Evolutionary conservation across 2,113 vertebrate genomes (phyloP), one percentile per base, ranked within the genome.

Genomic region (Nibea coibor): DNA sequence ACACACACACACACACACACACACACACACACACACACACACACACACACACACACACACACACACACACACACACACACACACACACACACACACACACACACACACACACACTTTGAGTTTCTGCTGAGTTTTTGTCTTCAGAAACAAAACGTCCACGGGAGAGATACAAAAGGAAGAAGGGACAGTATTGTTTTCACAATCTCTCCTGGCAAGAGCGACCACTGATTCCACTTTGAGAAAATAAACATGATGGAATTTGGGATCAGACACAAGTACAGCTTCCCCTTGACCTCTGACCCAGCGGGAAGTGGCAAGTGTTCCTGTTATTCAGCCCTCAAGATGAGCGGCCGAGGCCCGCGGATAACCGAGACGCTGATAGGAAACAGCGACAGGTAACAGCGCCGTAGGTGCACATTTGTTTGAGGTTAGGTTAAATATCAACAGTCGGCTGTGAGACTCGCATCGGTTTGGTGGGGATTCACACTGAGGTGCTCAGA

Each of bases 231-330:
- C 74, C 63, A 76, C 88, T 82, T 79, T 88, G 90, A 88, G 83
- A 93, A 93, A 93, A 93, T 87, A 93, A 93, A 93, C 92, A 91
- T 63, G 22, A 61, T 83, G 90, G 91, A 93, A 93, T 93, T 83
- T 91, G 89, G 89, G 89, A 93, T 88, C 77, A 83, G 85, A 88
- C 78, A 75, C 87, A 89, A 87, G 89, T 84, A 83, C 75, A 88
- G 88, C 87, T 93, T 92, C 91, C 91, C 82, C 84, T 64, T 89
- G 86, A 92, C 91, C 89, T 87, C 51, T 74, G 86, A 93, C 89
- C 88, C 81, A 22, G 28, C 57, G 59, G 90, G 91, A 93, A 90
- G 86, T 22, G 77, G 81, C 48, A 88, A 90, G 75, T 78, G 89
- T 93, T 93, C 91, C 92, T 94, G 91, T 91, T 94, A 80, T 93